A percentile compares a stretch with the other conserved stretches of the same genome.
These are phyloP conservation scores for Eledone cirrhosa DNA, from an alignment of 2,888 invertebrate species.

Conservation along the genomic window DNA sequence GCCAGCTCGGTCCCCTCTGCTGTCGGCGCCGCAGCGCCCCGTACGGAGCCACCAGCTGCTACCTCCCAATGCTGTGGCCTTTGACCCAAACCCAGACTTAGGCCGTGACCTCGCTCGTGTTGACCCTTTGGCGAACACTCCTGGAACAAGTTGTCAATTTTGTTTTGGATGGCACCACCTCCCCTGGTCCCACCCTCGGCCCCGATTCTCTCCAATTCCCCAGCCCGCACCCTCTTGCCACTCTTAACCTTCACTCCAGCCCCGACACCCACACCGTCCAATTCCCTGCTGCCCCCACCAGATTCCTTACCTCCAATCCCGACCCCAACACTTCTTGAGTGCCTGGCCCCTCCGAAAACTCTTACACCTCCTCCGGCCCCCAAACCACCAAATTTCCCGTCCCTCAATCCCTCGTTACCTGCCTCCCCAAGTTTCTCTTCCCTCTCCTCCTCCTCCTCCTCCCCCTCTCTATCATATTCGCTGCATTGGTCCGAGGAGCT, in stretches of 20 bases:
- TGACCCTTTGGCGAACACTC: background rate
- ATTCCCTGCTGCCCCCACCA: background rate
- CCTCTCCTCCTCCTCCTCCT: too few relatives aligned
- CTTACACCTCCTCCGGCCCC: too few relatives aligned
- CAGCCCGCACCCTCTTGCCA: too few relatives aligned
- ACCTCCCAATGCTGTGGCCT: background rate
- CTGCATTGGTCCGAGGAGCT: background rate
- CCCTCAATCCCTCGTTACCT: too few relatives aligned
- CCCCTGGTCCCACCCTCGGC: background rate
- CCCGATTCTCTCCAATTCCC: background rate
- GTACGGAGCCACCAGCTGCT: background rate
- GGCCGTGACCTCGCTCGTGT: background rate
- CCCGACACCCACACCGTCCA: background rate
- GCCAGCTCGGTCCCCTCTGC: background rate
- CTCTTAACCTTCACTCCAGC: background rate
- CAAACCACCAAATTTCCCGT: too few relatives aligned
- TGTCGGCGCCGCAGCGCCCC: background rate
- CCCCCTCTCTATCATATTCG: too few relatives aligned
- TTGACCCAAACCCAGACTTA: background rate
- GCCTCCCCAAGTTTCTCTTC: too few relatives aligned
- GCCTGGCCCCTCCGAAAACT: too few relatives aligned
- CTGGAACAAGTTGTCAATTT: constrained; percentile 4
- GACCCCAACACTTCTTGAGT: too few relatives aligned
- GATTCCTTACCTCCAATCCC: too few relatives aligned
- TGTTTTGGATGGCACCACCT: background rate